Evolutionary conservation across 2,797 vertebrate genomes (phyloP).

Genomic region (Avahi laniger): DNA sequence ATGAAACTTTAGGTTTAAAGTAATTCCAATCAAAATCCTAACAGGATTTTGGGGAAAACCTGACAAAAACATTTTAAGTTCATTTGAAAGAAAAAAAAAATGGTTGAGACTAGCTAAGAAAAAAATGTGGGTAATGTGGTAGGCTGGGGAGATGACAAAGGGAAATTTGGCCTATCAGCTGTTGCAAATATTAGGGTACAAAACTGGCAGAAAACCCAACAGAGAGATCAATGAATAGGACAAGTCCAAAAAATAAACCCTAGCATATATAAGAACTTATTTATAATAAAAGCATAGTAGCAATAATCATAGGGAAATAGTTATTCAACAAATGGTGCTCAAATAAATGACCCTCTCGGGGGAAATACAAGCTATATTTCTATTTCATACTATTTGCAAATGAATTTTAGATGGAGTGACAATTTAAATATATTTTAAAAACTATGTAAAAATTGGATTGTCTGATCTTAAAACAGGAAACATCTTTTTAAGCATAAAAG

Average conservation of each 20-base stretch:
- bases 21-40: constrained; percentile 2
- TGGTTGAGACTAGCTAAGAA: not conserved
- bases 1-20: not conserved
- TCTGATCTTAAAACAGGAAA: constrained; percentile 21
- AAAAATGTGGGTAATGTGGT: not conserved
- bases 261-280: not conserved
- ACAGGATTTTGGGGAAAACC: not conserved
- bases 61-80: not conserved
- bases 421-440: constrained; percentile 11
- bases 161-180: not conserved
- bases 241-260: not conserved
- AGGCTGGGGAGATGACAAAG: not conserved
- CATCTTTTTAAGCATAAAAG: constrained; percentile 29
- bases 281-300: not conserved
- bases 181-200: not conserved
- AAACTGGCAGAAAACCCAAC: not conserved
- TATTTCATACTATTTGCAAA: not conserved
- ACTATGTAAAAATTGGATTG: not conserved
- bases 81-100: not conserved
- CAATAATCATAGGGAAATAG: not conserved
- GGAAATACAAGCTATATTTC: not conserved
- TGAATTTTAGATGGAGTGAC: constrained; percentile 2
- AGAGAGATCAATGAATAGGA: not conserved
- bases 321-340: not conserved
- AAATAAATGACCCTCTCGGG: not conserved